A percentile compares a stretch with the other conserved stretches of the same genome.
These are phyloP conservation scores for Synergus gifuensis DNA, from an alignment of 2,888 invertebrate species.

Conservation along the genomic window DNA sequence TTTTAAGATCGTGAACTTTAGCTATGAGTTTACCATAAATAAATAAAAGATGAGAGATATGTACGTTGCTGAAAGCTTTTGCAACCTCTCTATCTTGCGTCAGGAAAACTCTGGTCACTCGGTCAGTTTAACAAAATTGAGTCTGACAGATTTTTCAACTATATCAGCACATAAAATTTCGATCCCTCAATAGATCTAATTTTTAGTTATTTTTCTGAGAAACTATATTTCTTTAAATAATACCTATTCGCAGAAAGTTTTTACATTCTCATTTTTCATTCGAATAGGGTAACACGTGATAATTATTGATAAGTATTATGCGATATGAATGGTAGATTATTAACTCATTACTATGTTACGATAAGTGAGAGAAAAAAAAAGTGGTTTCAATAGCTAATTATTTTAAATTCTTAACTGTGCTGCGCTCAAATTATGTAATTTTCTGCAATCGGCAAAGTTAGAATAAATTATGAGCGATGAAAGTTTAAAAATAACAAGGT, in stretches of 20 bases:
- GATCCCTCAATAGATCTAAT: background rate
- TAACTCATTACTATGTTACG: background rate
- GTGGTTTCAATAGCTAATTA: background rate
- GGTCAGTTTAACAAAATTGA: conserved; percentile 53
- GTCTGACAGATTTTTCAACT: conserved; percentile 25
- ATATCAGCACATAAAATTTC: background rate
- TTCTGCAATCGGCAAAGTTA: background rate
- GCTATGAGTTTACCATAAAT: conserved; percentile 70
- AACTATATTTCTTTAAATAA: background rate
- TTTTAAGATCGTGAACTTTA: conserved; percentile 67
- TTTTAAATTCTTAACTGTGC: background rate
- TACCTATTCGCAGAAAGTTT: no score
- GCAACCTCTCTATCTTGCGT: conserved; percentile 46
- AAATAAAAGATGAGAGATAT: conserved; percentile 70
- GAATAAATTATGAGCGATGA: background rate
- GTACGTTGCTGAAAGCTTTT: conserved; percentile 45
- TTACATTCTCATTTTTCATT: no score
- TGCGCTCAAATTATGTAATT: background rate
- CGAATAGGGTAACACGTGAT: background rate
- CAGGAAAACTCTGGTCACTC: conserved; percentile 52
- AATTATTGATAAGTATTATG: background rate
- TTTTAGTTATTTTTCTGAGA: conserved; percentile 6
- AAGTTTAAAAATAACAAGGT: conserved; percentile 9
- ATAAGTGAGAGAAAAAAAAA: background rate
- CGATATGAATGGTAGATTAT: background rate